Evolutionary conservation across 2,797 vertebrate species (phyloP).

Genomic region (Ataeniobius toweri): DNA sequence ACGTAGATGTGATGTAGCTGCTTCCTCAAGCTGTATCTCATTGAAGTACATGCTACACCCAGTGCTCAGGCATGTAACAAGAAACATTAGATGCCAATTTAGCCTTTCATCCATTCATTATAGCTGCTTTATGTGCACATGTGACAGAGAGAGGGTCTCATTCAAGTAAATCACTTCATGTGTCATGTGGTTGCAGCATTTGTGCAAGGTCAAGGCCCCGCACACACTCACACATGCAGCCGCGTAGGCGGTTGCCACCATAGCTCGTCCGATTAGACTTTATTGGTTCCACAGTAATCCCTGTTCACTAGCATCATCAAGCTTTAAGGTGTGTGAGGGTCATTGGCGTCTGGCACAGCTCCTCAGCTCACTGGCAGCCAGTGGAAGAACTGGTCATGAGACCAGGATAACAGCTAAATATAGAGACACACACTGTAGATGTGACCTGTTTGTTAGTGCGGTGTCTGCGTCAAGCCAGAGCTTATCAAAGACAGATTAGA

Average conservation of each 20-base stretch:
- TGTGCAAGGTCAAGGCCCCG: conserved; percentile 24
- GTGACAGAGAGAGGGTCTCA: conserved; percentile 6
- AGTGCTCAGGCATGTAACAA: conserved; percentile 50
- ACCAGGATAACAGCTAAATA: conserved; percentile 77
- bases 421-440: conserved; percentile 43
- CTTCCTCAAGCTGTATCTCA: conserved; percentile 7
- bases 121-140: conserved; percentile 10
- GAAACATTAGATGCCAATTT: conserved; percentile 46
- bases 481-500: conserved; percentile 24
- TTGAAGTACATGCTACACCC: conserved; percentile 7
- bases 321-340: conserved; percentile 20
- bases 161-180: conserved; percentile 52
- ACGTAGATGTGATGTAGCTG: not conserved
- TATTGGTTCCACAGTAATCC: conserved; percentile 50
- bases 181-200: conserved; percentile 27
- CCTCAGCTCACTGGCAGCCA: conserved; percentile 72
- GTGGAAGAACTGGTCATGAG: conserved; percentile 79
- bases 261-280: conserved; percentile 30
- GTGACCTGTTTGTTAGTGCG: conserved; percentile 4
- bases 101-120: conserved; percentile 36
- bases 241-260: not conserved
- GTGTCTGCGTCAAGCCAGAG: conserved; percentile 11
- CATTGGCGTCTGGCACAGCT: conserved; percentile 42
- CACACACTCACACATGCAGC: conserved; percentile 4
- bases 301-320: conserved; percentile 38